Conservation (phyloP, 2,888 invertebrate species). For the Neoaliturus tenellus region DNA sequence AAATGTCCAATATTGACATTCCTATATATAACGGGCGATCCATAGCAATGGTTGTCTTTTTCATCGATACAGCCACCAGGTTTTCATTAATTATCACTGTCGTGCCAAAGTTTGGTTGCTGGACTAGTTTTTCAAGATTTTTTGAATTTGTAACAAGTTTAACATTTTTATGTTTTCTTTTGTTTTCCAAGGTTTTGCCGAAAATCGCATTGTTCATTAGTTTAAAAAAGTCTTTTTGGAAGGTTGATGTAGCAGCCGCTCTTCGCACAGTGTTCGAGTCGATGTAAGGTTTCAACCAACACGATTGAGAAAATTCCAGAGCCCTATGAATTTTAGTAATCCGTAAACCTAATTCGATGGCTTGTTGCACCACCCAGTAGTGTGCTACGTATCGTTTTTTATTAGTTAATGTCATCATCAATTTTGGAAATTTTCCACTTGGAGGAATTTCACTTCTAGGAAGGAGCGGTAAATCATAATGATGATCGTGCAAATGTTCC, state of each 20-base stretch:
- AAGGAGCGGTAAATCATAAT: constrained; percentile 59
- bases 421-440: constrained; percentile 26
- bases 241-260: constrained; percentile 68
- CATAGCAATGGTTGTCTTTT: constrained; percentile 46
- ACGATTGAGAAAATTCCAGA: constrained; percentile 35
- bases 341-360: constrained; percentile 15
- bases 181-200: constrained; percentile 40
- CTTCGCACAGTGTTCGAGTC: no score
- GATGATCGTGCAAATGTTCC: constrained; percentile 69
- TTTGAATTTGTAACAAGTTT: constrained; percentile 38
- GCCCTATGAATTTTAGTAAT: constrained; percentile 34
- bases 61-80: constrained; percentile 55
- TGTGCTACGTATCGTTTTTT: constrained; percentile 42
- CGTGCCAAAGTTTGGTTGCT: constrained; percentile 42
- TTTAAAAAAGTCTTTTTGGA: constrained; percentile 68
- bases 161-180: constrained; percentile 46
- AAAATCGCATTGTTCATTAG: constrained; percentile 44
- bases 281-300: constrained; percentile 24
- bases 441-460: constrained; percentile 21
- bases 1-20: constrained; percentile 53
- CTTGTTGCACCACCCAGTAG: constrained; percentile 18
- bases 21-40: constrained; percentile 48
- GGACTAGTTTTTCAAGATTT: constrained; percentile 45
- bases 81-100: constrained; percentile 47
- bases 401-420: constrained; percentile 29